Conservation (phyloP, 2,888 invertebrate genomes). For the Heliconius aoede region DNA sequence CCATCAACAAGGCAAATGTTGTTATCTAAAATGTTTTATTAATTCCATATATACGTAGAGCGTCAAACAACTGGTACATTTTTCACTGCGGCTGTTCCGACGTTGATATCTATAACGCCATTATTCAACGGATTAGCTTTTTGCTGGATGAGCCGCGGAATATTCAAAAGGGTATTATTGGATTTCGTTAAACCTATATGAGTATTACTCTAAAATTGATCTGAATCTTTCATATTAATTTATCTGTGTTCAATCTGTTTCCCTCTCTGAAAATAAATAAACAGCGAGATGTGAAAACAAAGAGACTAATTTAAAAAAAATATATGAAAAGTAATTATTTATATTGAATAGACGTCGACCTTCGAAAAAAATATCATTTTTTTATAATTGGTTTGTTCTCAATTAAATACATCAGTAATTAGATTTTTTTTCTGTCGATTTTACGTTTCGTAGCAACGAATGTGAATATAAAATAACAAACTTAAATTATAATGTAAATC, state of each 20-base stretch:
- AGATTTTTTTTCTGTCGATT: not conserved
- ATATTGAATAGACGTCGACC: not conserved
- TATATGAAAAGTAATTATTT: constrained; percentile 5
- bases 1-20: constrained; percentile 62
- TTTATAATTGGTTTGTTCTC: not conserved
- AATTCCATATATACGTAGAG: constrained; percentile 58
- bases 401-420: not conserved
- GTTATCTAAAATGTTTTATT: constrained; percentile 64
- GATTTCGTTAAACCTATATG: constrained; percentile 67
- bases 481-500: not conserved
- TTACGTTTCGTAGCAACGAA: not conserved
- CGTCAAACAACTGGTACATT: constrained; percentile 71
- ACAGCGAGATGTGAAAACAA: constrained; percentile 4
- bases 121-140: constrained; percentile 82
- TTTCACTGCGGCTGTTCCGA: constrained; percentile 72
- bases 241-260: constrained; percentile 46
- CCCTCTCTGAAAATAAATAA: constrained; percentile 24
- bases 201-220: constrained; percentile 58
- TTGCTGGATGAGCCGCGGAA: constrained; percentile 76
- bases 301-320: constrained; percentile 17
- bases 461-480: not conserved
- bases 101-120: constrained; percentile 79
- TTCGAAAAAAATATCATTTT: not conserved
- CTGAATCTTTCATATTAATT: constrained; percentile 47
- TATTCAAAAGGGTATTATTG: constrained; percentile 81